Evolutionary conservation across 2,113 vertebrate species (phyloP).

Genomic region (Lanius collurio): DNA sequence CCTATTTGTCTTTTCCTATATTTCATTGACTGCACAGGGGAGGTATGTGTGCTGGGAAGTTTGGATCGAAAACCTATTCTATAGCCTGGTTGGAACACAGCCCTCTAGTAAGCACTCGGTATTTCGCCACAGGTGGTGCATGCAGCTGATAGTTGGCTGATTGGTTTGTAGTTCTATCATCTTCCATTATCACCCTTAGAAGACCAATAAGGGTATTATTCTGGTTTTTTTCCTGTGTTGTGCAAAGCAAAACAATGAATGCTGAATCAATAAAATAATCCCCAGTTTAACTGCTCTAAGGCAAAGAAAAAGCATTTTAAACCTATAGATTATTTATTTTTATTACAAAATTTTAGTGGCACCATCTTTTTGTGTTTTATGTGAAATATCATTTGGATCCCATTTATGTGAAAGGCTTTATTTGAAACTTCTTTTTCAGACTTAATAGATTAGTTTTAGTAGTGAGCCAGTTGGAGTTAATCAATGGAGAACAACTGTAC

Average conservation of each 20-base stretch:
- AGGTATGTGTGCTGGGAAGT: neutral
- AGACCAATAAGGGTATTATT: conserved; percentile 11
- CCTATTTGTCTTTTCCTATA: neutral
- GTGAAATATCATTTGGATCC: conserved; percentile 28
- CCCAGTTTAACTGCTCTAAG: neutral
- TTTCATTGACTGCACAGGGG: neutral
- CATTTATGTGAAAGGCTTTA: conserved; percentile 14
- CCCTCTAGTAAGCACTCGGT: neutral
- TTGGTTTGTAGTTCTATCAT: neutral
- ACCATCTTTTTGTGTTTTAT: conserved; percentile 1
- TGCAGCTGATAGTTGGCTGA: neutral
- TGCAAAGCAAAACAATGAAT: neutral
- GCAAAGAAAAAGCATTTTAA: conserved; percentile 25
- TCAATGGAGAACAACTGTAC: conserved; percentile 54
- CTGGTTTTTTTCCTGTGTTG: neutral
- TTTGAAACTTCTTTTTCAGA: conserved; percentile 53
- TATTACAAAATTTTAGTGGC: conserved; percentile 3
- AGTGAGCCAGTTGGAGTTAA: conserved; percentile 57
- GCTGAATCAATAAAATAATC: conserved; percentile 18
- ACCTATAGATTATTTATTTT: conserved; percentile 17
- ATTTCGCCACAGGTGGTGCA: neutral
- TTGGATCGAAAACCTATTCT: neutral
- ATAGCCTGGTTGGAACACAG: neutral
- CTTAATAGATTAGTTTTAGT: conserved; percentile 60
- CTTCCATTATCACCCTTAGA: conserved; percentile 19